Evolutionary conservation across 2,113 vertebrate species (phyloP).

Genomic region (Cephalopterus ornatus): DNA sequence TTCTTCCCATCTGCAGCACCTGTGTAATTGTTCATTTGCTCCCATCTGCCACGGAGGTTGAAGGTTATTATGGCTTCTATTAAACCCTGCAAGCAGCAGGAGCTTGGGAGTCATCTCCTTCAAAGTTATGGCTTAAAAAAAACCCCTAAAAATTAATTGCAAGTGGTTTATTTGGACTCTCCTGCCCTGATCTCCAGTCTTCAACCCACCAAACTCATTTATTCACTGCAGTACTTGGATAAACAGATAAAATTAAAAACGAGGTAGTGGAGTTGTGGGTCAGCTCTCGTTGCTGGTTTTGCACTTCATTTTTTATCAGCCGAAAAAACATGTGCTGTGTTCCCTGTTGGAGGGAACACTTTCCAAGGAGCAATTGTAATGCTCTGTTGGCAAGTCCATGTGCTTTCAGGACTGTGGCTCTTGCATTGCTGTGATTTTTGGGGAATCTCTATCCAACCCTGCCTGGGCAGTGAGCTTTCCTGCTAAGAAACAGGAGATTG

Average conservation of each 20-base stretch:
- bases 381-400: neutral
- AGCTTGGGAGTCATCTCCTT: neutral
- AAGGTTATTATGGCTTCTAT: neutral
- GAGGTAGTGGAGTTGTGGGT: neutral
- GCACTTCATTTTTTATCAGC: neutral
- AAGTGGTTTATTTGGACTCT: neutral
- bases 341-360: neutral
- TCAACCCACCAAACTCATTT: neutral
- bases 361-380: neutral
- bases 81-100: neutral
- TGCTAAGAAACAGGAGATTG: neutral
- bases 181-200: neutral
- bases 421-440: neutral
- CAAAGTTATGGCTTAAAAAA: neutral
- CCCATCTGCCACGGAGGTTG: neutral
- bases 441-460: neutral
- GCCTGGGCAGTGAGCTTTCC: neutral
- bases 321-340: fast-evolving
- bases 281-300: neutral
- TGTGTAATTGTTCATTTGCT: neutral
- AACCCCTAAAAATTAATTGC: neutral
- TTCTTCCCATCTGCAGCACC: neutral
- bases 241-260: neutral
- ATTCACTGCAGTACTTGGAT: neutral
- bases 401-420: neutral